These are phyloP conservation scores for Podarcis muralis DNA, from an alignment of 2,113 vertebrate species.

Conservation along the genomic window DNA sequence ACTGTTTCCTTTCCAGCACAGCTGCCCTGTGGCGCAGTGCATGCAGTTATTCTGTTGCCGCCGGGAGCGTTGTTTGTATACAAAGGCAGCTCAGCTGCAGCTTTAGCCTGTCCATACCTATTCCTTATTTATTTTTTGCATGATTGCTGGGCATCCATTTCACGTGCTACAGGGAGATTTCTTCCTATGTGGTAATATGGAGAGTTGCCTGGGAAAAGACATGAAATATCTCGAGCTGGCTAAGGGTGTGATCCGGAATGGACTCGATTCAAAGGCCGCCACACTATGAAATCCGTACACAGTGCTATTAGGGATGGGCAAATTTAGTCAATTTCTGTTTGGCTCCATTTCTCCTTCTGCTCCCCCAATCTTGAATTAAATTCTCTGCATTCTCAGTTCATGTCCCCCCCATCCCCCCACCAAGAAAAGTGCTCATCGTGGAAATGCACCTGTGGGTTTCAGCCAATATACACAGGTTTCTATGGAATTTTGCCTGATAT, in stretches of 20 bases:
- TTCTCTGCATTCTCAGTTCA: too few relatives aligned
- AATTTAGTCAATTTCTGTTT: too few relatives aligned
- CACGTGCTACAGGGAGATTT: neutral
- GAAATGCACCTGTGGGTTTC: too few relatives aligned
- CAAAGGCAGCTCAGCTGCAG: neutral
- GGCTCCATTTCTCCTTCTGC: too few relatives aligned
- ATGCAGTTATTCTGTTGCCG: slow-evolving; percentile 7
- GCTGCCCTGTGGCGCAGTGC: neutral
- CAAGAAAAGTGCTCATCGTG: too few relatives aligned
- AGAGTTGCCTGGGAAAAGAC: neutral
- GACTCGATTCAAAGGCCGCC: neutral
- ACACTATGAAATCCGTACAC: neutral
- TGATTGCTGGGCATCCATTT: neutral
- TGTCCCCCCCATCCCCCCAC: too few relatives aligned
- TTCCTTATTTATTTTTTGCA: neutral
- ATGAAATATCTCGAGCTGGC: neutral
- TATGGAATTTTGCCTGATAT: too few relatives aligned
- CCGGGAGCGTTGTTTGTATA: neutral
- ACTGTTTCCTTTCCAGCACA: slow-evolving; percentile 32
- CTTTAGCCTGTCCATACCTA: neutral
- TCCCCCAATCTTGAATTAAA: too few relatives aligned
- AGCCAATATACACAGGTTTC: too few relatives aligned
- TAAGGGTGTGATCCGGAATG: neutral
- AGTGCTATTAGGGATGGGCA: too few relatives aligned
- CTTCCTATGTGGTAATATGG: neutral